Percentiles rank a stretch among this genome's conserved stretches.
These are phyloP conservation scores for Tetramorium parvispinum DNA, from an alignment of 1,140 invertebrate species.

Conservation along the genomic window DNA sequence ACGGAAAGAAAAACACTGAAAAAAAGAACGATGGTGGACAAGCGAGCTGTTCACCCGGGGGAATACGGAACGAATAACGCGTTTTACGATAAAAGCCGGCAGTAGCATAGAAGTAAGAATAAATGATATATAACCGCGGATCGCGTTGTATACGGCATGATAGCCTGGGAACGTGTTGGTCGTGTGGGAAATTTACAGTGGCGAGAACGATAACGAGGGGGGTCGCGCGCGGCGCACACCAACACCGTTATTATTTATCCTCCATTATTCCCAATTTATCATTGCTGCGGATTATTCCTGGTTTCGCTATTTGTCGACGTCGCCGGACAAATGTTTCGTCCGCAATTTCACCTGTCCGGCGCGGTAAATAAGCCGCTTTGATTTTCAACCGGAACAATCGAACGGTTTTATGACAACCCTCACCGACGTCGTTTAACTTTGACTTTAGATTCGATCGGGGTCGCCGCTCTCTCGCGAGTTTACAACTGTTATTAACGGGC, in stretches of 20 bases:
- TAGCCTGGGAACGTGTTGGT: neutral
- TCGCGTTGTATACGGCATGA: conserved; percentile 5
- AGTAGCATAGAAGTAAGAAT: conserved; percentile 38
- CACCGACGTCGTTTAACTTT: conserved; percentile 14
- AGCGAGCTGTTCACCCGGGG: conserved; percentile 11
- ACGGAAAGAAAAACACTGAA: conserved; percentile 29
- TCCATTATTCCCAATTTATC: conserved; percentile 60
- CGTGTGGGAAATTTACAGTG: conserved; percentile 53
- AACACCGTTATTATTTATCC: conserved; percentile 51
- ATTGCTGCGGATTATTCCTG: conserved; percentile 45
- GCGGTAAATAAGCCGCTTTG: conserved; percentile 56
- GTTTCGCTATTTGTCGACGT: conserved; percentile 43
- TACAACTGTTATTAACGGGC: neutral
- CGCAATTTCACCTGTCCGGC: conserved; percentile 1
- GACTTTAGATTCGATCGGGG: neutral
- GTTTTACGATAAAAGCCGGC: conserved; percentile 53
- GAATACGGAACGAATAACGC: conserved; percentile 42
- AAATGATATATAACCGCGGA: conserved; percentile 51
- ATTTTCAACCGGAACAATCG: conserved; percentile 26
- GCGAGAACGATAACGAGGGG: conserved; percentile 49
- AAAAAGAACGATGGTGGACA: conserved; percentile 4
- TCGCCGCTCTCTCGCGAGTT: neutral
- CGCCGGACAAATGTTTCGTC: conserved; percentile 40
- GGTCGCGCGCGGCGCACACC: neutral
- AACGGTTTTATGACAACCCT: neutral